Base-by-base conservation (phyloP, 2,888 invertebrate genomes). In the Pherbina coryleti region DNA sequence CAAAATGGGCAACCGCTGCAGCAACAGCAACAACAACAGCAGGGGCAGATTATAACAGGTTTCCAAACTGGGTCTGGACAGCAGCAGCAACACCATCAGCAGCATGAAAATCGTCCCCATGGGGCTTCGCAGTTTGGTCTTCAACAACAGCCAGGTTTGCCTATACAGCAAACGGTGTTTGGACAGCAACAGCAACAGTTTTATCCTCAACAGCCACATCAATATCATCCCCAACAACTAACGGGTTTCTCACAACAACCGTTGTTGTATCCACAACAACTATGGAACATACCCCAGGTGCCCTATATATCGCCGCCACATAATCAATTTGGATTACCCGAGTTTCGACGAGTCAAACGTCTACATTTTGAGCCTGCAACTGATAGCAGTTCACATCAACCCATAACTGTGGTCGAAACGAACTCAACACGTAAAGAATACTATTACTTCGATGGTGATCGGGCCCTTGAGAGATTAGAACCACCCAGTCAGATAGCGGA, bases 391-490 rank as follows among this genome's bases (percentile, higher is more conserved):
- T 81, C 81, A 0, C 84, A 87, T 28, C 86, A 86, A 71, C 87
- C 87, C 0, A 71, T 86, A 7, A 82, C 84, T 0, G 83, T 87
- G 0, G 87, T 87, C 5, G 88, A 88, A 75, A 88, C 88, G 0
- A 87, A 87, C 25, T 87, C 88, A 0, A 88, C 88, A 0, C 85
- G 88, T 31, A 87, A 87, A 70, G 88, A 87, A 34, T 87, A 83
- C 51, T 88, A 88, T 44, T 87, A 83, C 44, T 82, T 81, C 51
- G 88, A 88, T 75, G 85, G 82, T 22, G 86, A 86, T 34, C 82
- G 86, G 78, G 80, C 82, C 5, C 83, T 84, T 22, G 83, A 84
- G 2, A 82, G 83, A 3, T 77, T 83, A 22, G 11, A 25, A 9
- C 55, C 53, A 55, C 3, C 34, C 8, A 37, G 34, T 22, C 60